Evolutionary conservation across 2,797 vertebrate genomes (phyloP).

Genomic region (Pangasius larnaudii): DNA sequence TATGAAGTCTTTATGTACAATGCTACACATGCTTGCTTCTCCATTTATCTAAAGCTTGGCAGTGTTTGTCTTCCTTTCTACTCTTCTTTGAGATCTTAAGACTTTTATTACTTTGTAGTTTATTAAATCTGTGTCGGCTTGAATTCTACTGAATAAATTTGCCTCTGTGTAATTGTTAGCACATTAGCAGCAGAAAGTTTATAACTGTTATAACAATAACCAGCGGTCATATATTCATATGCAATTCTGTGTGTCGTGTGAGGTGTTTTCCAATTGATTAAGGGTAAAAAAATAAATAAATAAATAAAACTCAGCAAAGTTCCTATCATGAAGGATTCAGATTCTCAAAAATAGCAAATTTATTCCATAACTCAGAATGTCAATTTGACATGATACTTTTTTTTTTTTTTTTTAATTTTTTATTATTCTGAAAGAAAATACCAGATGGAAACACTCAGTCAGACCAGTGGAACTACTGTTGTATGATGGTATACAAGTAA

Average conservation of each 20-base stretch:
- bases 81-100: neutral
- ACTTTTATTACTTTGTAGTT: neutral
- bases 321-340: conserved; percentile 10
- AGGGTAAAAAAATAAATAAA: neutral
- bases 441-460: neutral
- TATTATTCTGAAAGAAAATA: neutral
- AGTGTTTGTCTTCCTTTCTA: neutral
- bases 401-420: conserved; percentile 23
- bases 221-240: conserved; percentile 19
- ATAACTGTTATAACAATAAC: conserved; percentile 7
- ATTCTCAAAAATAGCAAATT: conserved; percentile 37
- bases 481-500: neutral
- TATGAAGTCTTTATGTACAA: neutral
- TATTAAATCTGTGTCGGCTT: conserved; percentile 25
- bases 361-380: conserved; percentile 14
- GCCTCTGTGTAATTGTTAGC: neutral
- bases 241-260: neutral
- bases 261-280: conserved; percentile 15
- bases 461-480: conserved; percentile 6
- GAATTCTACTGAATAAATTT: neutral
- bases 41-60: neutral
- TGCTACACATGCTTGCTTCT: neutral
- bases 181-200: conserved; percentile 20
- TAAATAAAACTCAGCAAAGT: neutral
- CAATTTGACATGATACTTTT: conserved; percentile 4